Base-by-base conservation (phyloP, 1,140 invertebrate genomes). In the Dendrolimus punctatus region DNA sequence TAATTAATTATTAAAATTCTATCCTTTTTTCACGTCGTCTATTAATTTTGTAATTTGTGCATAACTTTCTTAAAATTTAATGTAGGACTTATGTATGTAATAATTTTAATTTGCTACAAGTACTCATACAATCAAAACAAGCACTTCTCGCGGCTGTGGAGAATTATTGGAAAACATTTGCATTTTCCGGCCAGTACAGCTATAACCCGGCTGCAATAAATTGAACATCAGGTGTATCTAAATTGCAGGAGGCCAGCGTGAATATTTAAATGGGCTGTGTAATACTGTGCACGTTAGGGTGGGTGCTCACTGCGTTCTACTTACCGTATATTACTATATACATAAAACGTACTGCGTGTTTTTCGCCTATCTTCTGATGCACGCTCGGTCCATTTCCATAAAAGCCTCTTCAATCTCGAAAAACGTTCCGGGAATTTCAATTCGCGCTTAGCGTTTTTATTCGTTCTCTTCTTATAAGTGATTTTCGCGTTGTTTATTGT, bases 371-470 rank as follows among this genome's bases (percentile, higher is more conserved):
- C 79, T 73, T 62, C 63, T 63, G 72, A 76, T 80, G 75, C 73
- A 81, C 80, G 71, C 72, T 56, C 61, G 69, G 75, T 79, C 78
- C 74, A 85, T 85, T 85, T 80, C 78, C 81, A 85, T 85, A 85
- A 85, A 85, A 85, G 80, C 80, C 78, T 80, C 81, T 80, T 85
- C 80, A 85, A 85, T 85, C 80, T 85, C 78, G 68, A 70, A 75
- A 79, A 82, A 81, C 80, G 78, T 71, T 85, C 67, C 68, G 74
- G 71, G 81, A 83, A 83, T 83, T 83, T 83, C 73, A 85, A 85
- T 85, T 79, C 73, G 60, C 74, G 76, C 74, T 82, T 75, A 76
- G 70, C 64, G 66, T 71, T 81, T 58, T 51, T 58, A 49, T 53
- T 71, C 73, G 37, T 47, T 40, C 55, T 55, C 49, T 64, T 62